phyloP scores from a whole-genome alignment of 2,888 invertebrate genomes.

The Lysandra bellargus region DNA sequence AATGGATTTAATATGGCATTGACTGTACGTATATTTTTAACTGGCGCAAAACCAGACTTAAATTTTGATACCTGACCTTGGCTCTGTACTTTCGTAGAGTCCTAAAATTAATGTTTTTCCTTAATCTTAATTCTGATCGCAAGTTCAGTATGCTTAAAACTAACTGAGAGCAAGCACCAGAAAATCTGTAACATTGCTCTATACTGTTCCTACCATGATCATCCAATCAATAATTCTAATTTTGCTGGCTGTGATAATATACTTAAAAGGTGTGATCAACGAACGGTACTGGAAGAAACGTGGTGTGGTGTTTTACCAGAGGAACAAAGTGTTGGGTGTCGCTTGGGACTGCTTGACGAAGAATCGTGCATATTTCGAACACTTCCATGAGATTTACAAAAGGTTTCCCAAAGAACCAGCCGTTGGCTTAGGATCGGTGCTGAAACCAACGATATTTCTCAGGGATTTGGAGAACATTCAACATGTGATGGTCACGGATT shows the following conservation, averaged over 20 bases:
- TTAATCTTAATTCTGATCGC: neutral
- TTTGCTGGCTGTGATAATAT: neutral
- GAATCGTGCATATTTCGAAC: conserved; percentile 50
- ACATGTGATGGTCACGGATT: conserved; percentile 44
- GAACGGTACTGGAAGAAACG: conserved; percentile 55
- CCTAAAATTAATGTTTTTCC: neutral
- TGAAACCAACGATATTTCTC: conserved; percentile 42
- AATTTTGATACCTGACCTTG: neutral
- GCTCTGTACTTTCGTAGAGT: neutral
- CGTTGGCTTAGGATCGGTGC: conserved; percentile 48
- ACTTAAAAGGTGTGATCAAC: conserved; percentile 45
- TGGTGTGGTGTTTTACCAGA: conserved; percentile 49
- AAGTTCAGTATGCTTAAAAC: neutral
- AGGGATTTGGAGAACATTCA: conserved; percentile 41
- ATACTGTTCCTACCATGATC: neutral
- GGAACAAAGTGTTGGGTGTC: conserved; percentile 49
- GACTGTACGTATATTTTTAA: neutral
- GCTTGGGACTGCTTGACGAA: conserved; percentile 49
- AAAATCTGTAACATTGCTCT: neutral
- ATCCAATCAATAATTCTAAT: neutral
- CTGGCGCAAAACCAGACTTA: neutral
- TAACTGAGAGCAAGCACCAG: neutral
- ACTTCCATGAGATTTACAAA: conserved; percentile 51
- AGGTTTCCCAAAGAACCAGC: conserved; percentile 51
- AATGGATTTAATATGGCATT: neutral